Percentiles rank a stretch among this genome's conserved stretches.
Conservation (phyloP, 2,888 invertebrate genomes). For the Halictus ligatus region DNA sequence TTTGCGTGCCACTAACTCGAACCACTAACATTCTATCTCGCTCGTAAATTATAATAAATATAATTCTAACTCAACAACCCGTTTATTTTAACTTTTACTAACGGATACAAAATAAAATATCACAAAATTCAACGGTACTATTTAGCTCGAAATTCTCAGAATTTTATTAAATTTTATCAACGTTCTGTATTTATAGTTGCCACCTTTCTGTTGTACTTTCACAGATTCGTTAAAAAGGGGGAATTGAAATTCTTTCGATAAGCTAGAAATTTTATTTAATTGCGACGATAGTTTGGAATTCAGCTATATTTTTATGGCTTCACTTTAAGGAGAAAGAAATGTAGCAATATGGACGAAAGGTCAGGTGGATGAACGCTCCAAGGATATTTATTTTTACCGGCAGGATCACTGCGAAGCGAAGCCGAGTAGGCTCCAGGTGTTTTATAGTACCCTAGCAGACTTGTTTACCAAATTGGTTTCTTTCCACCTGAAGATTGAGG, state of each 20-base stretch:
- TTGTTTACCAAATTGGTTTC: constrained; percentile 67
- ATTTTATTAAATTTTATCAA: neutral
- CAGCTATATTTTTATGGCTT: neutral
- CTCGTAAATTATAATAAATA: neutral
- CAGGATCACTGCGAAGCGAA: constrained; percentile 29
- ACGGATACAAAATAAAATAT: neutral
- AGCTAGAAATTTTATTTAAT: neutral
- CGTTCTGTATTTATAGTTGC: neutral
- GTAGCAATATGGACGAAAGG: neutral
- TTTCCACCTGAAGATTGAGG: constrained; percentile 34
- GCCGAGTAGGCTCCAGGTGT: constrained; percentile 22
- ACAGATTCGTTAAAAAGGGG: neutral
- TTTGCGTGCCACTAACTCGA: neutral
- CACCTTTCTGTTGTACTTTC: no score
- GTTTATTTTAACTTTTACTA: neutral
- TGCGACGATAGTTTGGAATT: neutral
- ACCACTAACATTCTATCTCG: neutral
- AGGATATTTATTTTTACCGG: neutral
- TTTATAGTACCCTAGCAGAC: constrained; percentile 63
- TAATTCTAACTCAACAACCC: neutral
- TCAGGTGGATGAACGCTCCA: neutral
- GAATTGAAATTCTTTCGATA: no score
- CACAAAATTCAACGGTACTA: neutral
- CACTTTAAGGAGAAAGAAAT: neutral
- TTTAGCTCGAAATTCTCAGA: neutral